Evolutionary conservation across 2,797 vertebrate genomes (phyloP).

Genomic region (Carcharodon carcharias): DNA sequence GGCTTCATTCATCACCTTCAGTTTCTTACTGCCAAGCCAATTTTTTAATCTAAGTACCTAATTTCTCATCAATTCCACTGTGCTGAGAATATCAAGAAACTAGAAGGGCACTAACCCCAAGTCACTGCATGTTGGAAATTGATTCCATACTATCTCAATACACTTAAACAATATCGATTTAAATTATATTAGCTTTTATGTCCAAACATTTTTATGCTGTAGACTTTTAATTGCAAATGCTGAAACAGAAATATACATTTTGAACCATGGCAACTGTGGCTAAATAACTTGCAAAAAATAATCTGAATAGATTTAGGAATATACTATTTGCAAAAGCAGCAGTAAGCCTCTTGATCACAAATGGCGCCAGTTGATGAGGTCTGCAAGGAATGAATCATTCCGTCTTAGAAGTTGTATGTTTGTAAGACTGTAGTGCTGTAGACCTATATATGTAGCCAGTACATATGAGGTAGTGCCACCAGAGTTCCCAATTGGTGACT

Average conservation of each 20-base stretch:
- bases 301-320: not conserved
- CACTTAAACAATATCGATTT: not conserved
- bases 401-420: not conserved
- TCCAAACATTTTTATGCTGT: not conserved
- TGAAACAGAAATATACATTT: not conserved
- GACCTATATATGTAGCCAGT: not conserved
- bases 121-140: not conserved
- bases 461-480: not conserved
- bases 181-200: not conserved
- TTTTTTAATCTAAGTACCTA: not conserved
- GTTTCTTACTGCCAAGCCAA: not conserved
- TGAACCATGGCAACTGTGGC: not conserved
- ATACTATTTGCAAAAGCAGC: not conserved
- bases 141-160: not conserved
- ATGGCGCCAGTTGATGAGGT: too few species aligned
- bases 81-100: not conserved
- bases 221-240: not conserved
- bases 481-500: not conserved
- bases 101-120: not conserved
- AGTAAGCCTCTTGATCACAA: not conserved
- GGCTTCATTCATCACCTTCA: conserved; percentile 6
- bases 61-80: not conserved
- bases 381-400: not conserved
- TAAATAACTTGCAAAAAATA: not conserved
- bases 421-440: not conserved